Conservation (phyloP, 2,888 invertebrate species). For the Stenodera caucasica region DNA sequence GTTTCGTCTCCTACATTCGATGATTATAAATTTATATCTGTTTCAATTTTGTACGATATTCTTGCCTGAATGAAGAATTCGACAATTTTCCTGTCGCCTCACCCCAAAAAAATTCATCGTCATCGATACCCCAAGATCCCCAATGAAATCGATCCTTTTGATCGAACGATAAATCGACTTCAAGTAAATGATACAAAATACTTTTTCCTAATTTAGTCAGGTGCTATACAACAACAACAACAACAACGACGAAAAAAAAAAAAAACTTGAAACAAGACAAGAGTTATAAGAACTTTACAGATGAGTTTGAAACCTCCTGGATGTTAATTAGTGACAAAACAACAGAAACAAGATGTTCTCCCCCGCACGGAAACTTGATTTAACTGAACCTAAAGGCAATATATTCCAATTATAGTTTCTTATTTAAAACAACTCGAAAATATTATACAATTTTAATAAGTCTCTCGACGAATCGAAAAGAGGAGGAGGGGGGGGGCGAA, state of each 20-base stretch:
- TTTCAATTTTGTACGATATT: no score
- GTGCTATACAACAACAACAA: neutral
- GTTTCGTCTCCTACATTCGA: no score
- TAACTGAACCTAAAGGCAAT: conserved; percentile 3
- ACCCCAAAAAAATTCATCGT: conserved; percentile 25
- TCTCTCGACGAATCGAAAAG: no score
- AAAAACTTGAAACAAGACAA: neutral
- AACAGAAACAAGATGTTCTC: conserved; percentile 8
- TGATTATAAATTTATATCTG: no score
- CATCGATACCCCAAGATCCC: neutral
- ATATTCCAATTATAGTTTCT: conserved; percentile 5
- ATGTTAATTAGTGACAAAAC: conserved; percentile 7
- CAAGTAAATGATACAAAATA: neutral
- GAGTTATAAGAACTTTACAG: conserved; percentile 3
- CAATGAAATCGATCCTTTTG: neutral
- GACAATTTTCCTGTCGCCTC: conserved; percentile 48
- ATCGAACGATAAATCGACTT: conserved; percentile 1
- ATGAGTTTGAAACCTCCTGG: conserved; percentile 5
- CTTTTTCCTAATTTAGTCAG: neutral
- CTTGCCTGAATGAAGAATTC: no score
- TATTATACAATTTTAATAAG: neutral
- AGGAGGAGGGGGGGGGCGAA: no score
- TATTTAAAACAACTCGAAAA: neutral
- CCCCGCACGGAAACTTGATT: conserved; percentile 7
- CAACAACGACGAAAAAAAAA: neutral